phyloP scores from a whole-genome alignment of 2,797 vertebrate species.

The Sardinella longiceps region DNA sequence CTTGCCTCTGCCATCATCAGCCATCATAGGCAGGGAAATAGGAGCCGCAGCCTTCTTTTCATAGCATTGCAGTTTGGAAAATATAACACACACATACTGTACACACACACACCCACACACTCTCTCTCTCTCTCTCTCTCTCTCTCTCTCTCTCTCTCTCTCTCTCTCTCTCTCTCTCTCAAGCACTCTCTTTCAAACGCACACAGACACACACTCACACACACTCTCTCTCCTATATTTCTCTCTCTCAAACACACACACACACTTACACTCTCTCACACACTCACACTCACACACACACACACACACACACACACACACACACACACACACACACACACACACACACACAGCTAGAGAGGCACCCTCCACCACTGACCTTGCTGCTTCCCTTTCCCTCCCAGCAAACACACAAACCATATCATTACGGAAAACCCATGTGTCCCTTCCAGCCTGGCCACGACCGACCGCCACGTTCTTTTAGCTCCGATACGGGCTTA shows the following conservation, averaged over 20 bases:
- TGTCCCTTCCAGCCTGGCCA: not conserved
- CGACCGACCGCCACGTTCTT: not conserved
- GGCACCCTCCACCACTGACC: slow-evolving; percentile 20
- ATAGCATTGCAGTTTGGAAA: slow-evolving; percentile 21
- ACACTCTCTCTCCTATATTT: no score
- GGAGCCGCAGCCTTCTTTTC: slow-evolving; percentile 1
- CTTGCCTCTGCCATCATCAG: not conserved
- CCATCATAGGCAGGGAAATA: not conserved
- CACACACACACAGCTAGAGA: not conserved
- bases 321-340: slow-evolving; percentile 10
- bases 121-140: no score
- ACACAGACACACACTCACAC: not conserved
- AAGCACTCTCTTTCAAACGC: no score
- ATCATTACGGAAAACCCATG: slow-evolving; percentile 44
- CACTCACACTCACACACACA: no score
- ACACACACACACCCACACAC: not conserved
- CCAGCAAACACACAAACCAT: slow-evolving; percentile 35
- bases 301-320: not conserved
- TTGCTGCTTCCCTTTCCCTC: slow-evolving; percentile 49
- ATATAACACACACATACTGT: not conserved
- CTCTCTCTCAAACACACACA: no score
- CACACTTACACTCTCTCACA: not conserved
- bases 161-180: no score
- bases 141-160: no score
- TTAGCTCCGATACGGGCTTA: not conserved